Conservation (phyloP, 2,797 vertebrate genomes). For the Pantherophis vulpinus region DNA sequence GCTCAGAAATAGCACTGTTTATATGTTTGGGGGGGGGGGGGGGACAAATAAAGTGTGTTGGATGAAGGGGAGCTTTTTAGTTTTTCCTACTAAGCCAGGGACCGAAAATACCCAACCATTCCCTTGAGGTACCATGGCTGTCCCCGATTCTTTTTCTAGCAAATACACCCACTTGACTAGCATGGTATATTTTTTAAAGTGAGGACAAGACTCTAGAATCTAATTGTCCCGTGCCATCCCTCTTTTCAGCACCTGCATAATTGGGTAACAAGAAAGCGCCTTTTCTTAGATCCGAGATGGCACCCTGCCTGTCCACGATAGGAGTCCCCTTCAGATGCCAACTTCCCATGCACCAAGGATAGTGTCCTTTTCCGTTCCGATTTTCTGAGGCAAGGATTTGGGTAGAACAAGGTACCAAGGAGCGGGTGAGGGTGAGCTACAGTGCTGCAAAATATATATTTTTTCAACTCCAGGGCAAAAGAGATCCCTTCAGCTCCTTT, state of each 20-base stretch:
- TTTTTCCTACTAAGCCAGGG: conserved; percentile 41
- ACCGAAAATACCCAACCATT: conserved; percentile 49
- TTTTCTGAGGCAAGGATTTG: background rate
- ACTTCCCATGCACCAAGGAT: background rate
- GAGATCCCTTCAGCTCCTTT: background rate
- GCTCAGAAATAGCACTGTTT: conserved; percentile 28
- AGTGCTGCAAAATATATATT: too few species aligned
- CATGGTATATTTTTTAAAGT: background rate
- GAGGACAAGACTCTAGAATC: too few species aligned
- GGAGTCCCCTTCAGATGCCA: background rate
- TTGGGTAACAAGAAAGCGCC: background rate
- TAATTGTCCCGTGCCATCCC: background rate
- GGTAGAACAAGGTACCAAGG: background rate
- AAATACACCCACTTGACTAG: background rate
- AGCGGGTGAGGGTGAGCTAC: background rate
- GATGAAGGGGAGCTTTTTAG: conserved; percentile 30
- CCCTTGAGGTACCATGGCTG: conserved; percentile 40
- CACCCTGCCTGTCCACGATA: too few species aligned
- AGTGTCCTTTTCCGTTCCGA: background rate
- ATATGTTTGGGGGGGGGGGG: fast-evolving
- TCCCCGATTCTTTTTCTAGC: conserved; percentile 18
- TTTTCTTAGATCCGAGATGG: background rate
- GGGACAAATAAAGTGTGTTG: conserved; percentile 58
- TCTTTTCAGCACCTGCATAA: background rate
- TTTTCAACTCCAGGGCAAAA: background rate